These are phyloP conservation scores for Channa maculata DNA, from an alignment of 2,113 vertebrate species.

Conservation along the genomic window DNA sequence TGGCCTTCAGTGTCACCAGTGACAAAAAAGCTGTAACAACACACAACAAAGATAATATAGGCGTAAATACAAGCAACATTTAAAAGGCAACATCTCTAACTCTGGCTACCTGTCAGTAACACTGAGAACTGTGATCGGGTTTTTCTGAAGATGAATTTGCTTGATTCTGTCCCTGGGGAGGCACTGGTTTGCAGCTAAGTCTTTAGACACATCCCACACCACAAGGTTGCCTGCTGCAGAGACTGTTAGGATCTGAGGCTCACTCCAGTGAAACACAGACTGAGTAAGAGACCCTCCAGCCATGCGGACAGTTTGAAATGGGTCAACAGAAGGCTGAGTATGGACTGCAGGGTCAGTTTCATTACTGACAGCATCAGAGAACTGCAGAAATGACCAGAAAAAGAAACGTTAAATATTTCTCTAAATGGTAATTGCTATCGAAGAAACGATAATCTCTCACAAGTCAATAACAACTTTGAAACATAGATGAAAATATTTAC, in stretches of 20 bases:
- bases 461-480: not conserved
- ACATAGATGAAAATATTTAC: constrained; percentile 73
- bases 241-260: constrained; percentile 80
- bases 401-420: constrained; percentile 5
- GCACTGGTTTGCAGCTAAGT: not conserved
- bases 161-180: constrained; percentile 62
- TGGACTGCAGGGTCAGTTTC: not conserved
- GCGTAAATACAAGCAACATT: not conserved
- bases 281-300: constrained; percentile 83
- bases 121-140: constrained; percentile 86
- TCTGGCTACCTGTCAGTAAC: constrained; percentile 83
- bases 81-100: not conserved
- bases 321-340: not conserved
- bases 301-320: constrained; percentile 80
- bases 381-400: not conserved
- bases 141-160: constrained; percentile 83
- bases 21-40: constrained; percentile 84
- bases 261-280: constrained; percentile 86
- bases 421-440: not conserved
- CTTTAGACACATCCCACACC: constrained; percentile 81
- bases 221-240: constrained; percentile 85
- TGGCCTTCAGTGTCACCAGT: constrained; percentile 88
- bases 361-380: not conserved
- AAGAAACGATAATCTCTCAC: not conserved
- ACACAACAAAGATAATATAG: constrained; percentile 17